Conservation (phyloP, 2,113 vertebrate species). For the Dicerorhinus sumatrensis region DNA sequence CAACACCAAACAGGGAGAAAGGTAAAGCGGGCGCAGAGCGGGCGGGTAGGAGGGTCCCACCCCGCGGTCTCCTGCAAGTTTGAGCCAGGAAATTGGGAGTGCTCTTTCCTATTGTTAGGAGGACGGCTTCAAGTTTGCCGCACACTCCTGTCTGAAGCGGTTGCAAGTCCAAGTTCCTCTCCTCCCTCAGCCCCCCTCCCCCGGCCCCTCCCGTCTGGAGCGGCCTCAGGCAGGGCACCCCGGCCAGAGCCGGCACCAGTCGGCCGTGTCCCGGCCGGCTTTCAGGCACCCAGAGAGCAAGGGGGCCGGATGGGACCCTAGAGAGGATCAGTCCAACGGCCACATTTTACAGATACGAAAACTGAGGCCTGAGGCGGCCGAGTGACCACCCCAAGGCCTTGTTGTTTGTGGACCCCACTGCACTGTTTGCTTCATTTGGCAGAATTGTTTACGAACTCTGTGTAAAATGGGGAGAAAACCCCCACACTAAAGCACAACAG, state of each 20-base stretch:
- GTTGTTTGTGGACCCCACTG: neutral
- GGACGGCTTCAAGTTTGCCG: conserved; percentile 72
- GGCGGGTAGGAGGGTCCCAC: neutral
- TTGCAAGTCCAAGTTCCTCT: conserved; percentile 75
- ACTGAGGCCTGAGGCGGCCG: conserved; percentile 33
- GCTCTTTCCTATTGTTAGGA: conserved; percentile 59
- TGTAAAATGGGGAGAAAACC: neutral
- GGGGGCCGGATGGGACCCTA: neutral
- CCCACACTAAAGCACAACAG: neutral
- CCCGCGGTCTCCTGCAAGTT: conserved; percentile 37
- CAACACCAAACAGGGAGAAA: conserved; percentile 94
- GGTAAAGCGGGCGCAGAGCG: conserved; percentile 82
- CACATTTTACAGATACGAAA: conserved; percentile 60
- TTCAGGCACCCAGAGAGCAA: neutral
- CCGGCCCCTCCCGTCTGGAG: neutral
- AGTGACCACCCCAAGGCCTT: neutral
- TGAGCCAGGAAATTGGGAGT: conserved; percentile 46
- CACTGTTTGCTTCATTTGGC: neutral
- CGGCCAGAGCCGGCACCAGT: neutral
- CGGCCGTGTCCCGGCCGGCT: neutral
- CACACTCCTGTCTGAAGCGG: conserved; percentile 25
- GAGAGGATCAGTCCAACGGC: neutral
- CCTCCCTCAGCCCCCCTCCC: neutral
- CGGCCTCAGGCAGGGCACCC: neutral
- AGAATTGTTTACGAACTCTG: neutral